These are phyloP conservation scores for Drosophila flavopinicola DNA, from an alignment of 2,888 invertebrate species.

Conservation along the genomic window DNA sequence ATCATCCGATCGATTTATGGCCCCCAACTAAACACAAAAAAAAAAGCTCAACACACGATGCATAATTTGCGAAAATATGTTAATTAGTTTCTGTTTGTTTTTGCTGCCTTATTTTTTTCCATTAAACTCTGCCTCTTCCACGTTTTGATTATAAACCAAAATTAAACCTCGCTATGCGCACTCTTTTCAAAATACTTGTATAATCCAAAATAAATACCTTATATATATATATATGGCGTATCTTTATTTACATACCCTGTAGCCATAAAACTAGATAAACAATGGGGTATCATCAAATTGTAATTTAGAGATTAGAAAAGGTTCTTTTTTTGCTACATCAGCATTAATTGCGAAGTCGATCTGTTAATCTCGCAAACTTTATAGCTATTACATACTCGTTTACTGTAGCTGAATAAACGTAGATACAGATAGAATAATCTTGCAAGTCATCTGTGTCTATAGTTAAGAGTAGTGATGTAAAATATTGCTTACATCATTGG, in stretches of 20 bases:
- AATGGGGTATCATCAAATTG: constrained; percentile 2
- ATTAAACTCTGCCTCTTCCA: constrained; percentile 9
- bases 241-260: background rate
- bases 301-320: no score
- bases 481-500: no score
- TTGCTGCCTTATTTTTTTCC: constrained; percentile 19
- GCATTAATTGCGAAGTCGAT: background rate
- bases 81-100: constrained; percentile 52
- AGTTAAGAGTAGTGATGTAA: no score
- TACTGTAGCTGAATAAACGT: no score
- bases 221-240: background rate
- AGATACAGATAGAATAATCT: no score
- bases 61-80: constrained; percentile 65
- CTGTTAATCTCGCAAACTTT: background rate
- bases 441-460: no score
- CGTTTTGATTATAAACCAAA: constrained; percentile 21
- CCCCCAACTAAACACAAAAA: no score
- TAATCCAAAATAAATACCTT: no score
- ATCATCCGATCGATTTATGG: constrained; percentile 46
- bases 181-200: constrained; percentile 8
- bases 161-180: background rate
- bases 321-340: background rate
- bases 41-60: constrained; percentile 29
- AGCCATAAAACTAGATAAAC: constrained; percentile 4
- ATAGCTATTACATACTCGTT: no score